These are phyloP conservation scores for Balearica regulorum DNA, from an alignment of 2,797 vertebrate species.

Conservation along the genomic window DNA sequence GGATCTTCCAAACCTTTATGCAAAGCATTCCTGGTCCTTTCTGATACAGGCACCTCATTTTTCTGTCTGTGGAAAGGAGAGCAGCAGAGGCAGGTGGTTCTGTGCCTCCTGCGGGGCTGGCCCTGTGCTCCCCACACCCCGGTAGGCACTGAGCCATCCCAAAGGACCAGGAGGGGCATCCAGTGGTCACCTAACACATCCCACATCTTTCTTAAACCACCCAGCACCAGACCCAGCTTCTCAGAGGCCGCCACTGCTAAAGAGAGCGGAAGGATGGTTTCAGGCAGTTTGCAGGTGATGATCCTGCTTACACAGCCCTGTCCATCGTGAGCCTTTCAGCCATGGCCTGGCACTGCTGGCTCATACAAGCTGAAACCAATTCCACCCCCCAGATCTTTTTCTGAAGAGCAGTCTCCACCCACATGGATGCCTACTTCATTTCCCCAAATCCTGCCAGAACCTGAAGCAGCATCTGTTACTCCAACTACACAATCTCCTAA, in stretches of 20 bases:
- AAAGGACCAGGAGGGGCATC: background rate
- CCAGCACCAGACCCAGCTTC: background rate
- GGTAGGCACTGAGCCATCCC: background rate
- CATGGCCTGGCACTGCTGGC: background rate
- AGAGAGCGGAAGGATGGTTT: fast-evolving
- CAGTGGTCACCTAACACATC: background rate
- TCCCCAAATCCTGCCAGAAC: background rate
- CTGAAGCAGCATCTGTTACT: background rate
- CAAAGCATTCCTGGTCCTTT: background rate
- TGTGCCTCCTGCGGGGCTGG: background rate
- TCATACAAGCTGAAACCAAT: background rate
- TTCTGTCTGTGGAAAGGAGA: background rate
- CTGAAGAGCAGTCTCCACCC: background rate
- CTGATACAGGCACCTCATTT: background rate
- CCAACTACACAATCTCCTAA: background rate
- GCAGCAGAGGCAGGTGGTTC: background rate
- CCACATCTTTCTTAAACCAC: background rate
- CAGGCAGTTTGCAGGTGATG: background rate
- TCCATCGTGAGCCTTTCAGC: background rate
- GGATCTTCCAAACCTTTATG: background rate
- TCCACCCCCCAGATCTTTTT: background rate
- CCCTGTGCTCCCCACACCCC: background rate
- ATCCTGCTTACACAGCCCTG: background rate
- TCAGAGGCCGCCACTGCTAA: background rate
- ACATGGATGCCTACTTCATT: background rate